Percentiles rank a stretch among this genome's conserved stretches.
Evolutionary conservation across 2,113 vertebrate species (phyloP).

Genomic region (Pipra filicauda): DNA sequence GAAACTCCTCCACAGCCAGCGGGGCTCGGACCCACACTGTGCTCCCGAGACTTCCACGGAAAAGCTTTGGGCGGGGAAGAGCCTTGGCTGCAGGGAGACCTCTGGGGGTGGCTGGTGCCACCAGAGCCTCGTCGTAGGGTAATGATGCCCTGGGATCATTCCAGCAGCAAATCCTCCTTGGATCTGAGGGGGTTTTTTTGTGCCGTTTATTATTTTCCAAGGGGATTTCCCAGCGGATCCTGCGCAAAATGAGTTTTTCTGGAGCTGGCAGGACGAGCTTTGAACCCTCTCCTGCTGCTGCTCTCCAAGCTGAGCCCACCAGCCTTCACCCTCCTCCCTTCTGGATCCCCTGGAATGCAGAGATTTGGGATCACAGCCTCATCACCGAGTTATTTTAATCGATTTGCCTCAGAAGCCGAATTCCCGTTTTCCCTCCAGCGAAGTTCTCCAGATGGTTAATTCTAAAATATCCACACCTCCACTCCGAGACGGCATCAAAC

Average conservation of each 20-base stretch:
- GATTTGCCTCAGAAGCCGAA: neutral
- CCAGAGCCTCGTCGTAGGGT: neutral
- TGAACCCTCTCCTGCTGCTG: neutral
- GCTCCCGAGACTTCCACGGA: neutral
- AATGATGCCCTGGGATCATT: fast-evolving
- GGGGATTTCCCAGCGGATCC: neutral
- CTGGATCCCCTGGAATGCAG: neutral
- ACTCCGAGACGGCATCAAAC: neutral
- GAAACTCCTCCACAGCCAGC: neutral
- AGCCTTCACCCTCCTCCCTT: neutral
- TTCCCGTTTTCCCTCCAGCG: neutral
- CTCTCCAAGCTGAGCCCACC: neutral
- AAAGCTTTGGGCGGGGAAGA: neutral
- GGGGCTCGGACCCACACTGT: neutral
- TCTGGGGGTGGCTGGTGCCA: neutral
- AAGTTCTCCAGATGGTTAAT: neutral
- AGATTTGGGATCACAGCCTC: neutral
- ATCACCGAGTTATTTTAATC: neutral
- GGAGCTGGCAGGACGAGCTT: neutral
- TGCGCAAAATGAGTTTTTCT: neutral
- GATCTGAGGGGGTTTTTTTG: no score
- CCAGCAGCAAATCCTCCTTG: neutral
- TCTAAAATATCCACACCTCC: neutral
- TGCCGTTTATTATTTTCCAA: no score
- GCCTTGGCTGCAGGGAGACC: fast-evolving